phyloP scores from a whole-genome alignment of 2,888 invertebrate genomes.

The Phalera bucephala region DNA sequence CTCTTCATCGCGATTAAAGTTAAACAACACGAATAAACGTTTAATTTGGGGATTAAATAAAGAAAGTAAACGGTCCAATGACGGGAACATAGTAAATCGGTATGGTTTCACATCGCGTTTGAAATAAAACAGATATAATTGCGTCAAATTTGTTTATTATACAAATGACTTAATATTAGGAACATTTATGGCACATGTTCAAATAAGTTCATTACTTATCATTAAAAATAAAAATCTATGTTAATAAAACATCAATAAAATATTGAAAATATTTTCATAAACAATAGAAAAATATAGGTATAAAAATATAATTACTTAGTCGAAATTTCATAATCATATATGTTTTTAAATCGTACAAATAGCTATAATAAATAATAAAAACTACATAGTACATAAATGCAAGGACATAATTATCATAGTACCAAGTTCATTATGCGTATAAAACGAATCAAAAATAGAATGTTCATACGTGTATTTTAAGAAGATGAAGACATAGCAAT shows the following conservation, averaged over 20 bases:
- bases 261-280: background rate
- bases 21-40: conserved; percentile 5
- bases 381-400: no score
- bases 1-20: conserved; percentile 11
- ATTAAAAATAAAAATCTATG: background rate
- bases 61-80: conserved; percentile 17
- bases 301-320: background rate
- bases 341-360: no score
- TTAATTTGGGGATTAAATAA: conserved; percentile 16
- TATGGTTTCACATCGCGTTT: conserved; percentile 19
- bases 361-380: no score
- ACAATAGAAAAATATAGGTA: background rate
- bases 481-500: background rate
- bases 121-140: conserved; percentile 18
- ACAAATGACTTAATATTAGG: conserved; percentile 13
- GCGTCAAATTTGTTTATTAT: conserved; percentile 21
- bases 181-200: conserved; percentile 28
- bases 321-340: no score
- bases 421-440: no score
- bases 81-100: conserved; percentile 25
- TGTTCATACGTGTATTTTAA: no score
- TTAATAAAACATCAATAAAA: background rate
- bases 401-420: no score
- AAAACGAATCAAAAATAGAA: no score
- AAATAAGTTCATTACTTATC: conserved; percentile 2